Conservation (phyloP, 30 jellyfish, hydroid and myxozoan species). For the Turritopsis dohrnii region DNA sequence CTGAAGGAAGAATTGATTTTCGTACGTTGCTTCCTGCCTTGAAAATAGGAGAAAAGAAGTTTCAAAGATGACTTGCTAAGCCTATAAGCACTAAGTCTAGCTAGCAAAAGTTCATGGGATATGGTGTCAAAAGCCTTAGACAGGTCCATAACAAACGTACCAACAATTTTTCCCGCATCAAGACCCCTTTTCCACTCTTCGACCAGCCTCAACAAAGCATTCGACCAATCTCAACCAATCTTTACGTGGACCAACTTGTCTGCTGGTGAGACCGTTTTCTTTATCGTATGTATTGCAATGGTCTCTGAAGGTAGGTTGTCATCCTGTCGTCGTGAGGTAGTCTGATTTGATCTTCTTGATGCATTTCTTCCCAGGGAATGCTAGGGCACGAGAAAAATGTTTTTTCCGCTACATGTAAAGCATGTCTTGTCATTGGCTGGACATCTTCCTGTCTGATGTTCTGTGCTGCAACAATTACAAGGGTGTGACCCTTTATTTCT, state of each 20-base stretch:
- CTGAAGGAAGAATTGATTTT: too few species aligned
- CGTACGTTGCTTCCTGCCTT: too few species aligned
- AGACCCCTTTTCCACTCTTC: too few species aligned
- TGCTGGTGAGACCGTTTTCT: not conserved
- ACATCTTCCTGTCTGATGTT: slow-evolving; percentile 10
- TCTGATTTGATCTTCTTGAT: slow-evolving; percentile 16
- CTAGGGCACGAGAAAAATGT: slow-evolving; percentile 27
- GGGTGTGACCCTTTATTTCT: slow-evolving; percentile 2
- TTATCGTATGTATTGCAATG: not conserved
- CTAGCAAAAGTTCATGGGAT: too few species aligned
- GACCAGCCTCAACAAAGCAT: too few species aligned
- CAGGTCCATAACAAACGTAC: too few species aligned
- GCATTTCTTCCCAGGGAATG: not conserved
- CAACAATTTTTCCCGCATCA: too few species aligned
- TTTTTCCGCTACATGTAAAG: not conserved
- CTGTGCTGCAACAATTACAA: slow-evolving; percentile 21
- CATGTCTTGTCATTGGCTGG: slow-evolving; percentile 15
- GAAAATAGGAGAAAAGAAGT: too few species aligned
- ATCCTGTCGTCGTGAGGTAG: not conserved
- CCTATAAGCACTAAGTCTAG: too few species aligned
- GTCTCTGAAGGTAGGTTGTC: not conserved
- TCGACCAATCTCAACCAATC: not conserved
- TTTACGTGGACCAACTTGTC: slow-evolving; percentile 18
- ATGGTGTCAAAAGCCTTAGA: too few species aligned
- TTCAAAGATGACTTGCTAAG: too few species aligned